These are phyloP conservation scores for Platichthys flesus DNA, from an alignment of 2,113 vertebrate genomes.

Conservation along the genomic window DNA sequence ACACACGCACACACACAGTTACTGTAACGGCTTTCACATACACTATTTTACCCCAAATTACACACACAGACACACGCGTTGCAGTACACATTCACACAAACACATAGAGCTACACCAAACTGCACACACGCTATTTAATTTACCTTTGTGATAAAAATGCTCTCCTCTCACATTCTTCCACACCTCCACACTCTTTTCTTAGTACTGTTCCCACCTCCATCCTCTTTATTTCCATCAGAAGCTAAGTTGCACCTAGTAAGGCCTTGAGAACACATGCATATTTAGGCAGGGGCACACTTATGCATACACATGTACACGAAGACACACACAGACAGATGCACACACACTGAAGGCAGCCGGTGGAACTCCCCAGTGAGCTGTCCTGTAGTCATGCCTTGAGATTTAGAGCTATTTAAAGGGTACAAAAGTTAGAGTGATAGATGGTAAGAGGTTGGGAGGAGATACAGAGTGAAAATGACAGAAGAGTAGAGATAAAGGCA, in stretches of 20 bases:
- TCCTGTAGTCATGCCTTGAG: conserved; percentile 35
- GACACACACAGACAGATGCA: neutral
- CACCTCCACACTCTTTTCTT: conserved; percentile 13
- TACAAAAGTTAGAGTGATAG: conserved; percentile 7
- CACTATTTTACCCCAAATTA: no score
- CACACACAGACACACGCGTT: no score
- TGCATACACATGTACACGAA: conserved; percentile 8
- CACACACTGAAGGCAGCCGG: conserved; percentile 2
- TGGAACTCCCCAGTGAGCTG: conserved; percentile 31
- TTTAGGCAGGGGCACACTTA: neutral
- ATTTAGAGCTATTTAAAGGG: conserved; percentile 52
- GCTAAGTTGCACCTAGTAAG: neutral
- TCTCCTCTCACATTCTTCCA: conserved; percentile 25
- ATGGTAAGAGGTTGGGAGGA: conserved; percentile 15
- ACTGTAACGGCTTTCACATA: no score
- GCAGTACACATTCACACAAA: no score
- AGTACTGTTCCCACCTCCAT: neutral
- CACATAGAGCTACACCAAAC: no score
- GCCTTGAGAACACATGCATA: conserved; percentile 1
- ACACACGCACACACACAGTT: neutral
- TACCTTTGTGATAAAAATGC: conserved; percentile 3
- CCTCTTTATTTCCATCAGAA: conserved; percentile 20
- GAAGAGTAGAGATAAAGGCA: neutral
- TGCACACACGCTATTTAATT: no score
- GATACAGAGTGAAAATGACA: neutral